A percentile compares a stretch with the other conserved stretches of the same genome.
Evolutionary conservation across 53 echinoderm and acorn worm species (phyloP).

Genomic region (Apostichopus leukothele): DNA sequence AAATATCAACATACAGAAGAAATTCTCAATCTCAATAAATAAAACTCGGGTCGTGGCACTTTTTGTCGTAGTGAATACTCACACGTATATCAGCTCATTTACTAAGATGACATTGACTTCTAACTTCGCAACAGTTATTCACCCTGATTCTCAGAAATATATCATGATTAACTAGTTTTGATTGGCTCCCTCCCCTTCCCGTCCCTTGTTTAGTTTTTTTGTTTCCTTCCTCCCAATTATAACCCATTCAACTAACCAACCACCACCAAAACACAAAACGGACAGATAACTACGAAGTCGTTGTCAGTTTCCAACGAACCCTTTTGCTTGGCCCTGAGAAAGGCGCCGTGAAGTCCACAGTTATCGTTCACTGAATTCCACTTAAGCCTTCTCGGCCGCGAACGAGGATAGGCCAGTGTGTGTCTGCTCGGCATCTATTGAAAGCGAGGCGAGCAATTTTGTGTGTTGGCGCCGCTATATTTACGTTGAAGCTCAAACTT

Average conservation of each 20-base stretch:
- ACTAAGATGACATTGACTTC: too few species aligned
- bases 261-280: not conserved
- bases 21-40: too few species aligned
- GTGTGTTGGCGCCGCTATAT: constrained; percentile 86
- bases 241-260: too few species aligned
- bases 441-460: constrained; percentile 75
- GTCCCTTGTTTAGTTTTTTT: too few species aligned
- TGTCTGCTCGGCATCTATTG: constrained; percentile 61
- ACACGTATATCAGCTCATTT: too few species aligned
- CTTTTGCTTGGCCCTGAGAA: constrained; percentile 48
- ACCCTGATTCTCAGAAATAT: too few species aligned
- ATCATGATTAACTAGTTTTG: too few species aligned
- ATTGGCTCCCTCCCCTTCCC: too few species aligned
- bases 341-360: constrained; percentile 36
- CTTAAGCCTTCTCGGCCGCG: constrained; percentile 39
- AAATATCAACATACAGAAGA: not conserved
- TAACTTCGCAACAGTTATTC: too few species aligned
- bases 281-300: not conserved
- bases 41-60: too few species aligned
- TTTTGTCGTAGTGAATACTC: too few species aligned
- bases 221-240: too few species aligned
- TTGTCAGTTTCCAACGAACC: constrained; percentile 7
- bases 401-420: constrained; percentile 33
- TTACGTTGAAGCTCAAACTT: constrained; percentile 64
- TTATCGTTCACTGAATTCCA: constrained; percentile 46